A percentile compares a stretch with the other conserved stretches of the same genome.
These are phyloP conservation scores for Xestia c-nigrum DNA, from an alignment of 2,888 invertebrate species.

Conservation along the genomic window DNA sequence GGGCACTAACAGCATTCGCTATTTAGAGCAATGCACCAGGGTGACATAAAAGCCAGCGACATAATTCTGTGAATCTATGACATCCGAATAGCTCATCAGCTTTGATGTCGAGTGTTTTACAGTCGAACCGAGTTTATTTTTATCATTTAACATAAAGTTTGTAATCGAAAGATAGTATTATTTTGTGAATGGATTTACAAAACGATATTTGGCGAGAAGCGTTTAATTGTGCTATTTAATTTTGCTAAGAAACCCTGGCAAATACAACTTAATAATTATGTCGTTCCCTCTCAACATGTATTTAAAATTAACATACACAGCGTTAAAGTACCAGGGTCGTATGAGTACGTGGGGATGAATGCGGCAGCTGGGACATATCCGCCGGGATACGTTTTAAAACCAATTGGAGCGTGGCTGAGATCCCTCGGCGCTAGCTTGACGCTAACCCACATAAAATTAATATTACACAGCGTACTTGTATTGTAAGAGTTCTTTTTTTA, in stretches of 20 bases:
- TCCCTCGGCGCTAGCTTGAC: slow-evolving; percentile 46
- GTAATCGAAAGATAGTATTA: slow-evolving; percentile 10
- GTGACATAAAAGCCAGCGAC: slow-evolving; percentile 23
- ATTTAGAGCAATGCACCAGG: slow-evolving; percentile 5
- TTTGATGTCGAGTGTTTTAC: slow-evolving; percentile 22
- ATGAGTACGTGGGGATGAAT: slow-evolving; percentile 43
- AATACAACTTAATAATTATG: not conserved
- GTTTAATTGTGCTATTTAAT: not conserved
- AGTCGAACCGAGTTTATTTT: slow-evolving; percentile 20
- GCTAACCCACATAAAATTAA: slow-evolving; percentile 50
- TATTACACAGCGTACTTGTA: slow-evolving; percentile 25
- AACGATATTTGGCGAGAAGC: slow-evolving; percentile 2
- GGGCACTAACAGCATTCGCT: not conserved
- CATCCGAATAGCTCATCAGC: slow-evolving; percentile 13
- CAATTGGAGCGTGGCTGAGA: slow-evolving; percentile 66
- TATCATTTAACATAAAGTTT: slow-evolving; percentile 13
- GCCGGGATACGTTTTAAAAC: slow-evolving; percentile 62
- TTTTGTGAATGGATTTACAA: slow-evolving; percentile 2
- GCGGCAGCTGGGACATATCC: slow-evolving; percentile 55
- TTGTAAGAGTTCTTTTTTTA: slow-evolving; percentile 18
- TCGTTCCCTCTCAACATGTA: not conserved
- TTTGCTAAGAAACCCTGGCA: too few species aligned
- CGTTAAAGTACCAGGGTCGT: slow-evolving; percentile 52
- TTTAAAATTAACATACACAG: slow-evolving; percentile 41
- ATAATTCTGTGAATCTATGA: slow-evolving; percentile 24